Base-by-base conservation (phyloP, 2,797 vertebrate species). In the Myotis findleyi region DNA sequence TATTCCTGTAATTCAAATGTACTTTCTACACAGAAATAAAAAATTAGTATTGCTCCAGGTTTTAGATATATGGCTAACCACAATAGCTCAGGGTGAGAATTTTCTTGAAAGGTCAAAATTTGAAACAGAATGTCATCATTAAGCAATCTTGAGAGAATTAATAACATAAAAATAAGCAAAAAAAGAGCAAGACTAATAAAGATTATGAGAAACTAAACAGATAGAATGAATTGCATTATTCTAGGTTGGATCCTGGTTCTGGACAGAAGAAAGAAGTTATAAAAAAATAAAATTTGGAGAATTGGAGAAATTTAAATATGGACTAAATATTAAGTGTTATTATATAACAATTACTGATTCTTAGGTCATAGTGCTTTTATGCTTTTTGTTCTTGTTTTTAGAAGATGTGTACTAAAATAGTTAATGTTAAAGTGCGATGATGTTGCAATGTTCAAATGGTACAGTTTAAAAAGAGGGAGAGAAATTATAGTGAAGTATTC, bases 41-140 rank as follows among this genome's bases (percentile, higher is more conserved):
- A 93, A 93, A 91, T 95, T 95, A 93, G 76, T 94, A 93, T 76
- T 96, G 80, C 71, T 91, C 36, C 84, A 84, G 71, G 84, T 20
- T 91, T 97, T 66, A 84, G 38, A 87, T 89, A 66, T 53, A 55
- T 83, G 21, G 64, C 38, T 91, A 89, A 93, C 79, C 14, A 83
- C 66, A 41, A 21, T 83, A 89, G 51, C 80, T 91, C 72, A 79
- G 91, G 44, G 87, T 91, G 44, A 79, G 66, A 89, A 86, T 44
- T 75, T 73, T 86, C 95, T 86, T 79, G 18, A 47, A 64, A 25
- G 83, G 36, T 92, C 80, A 94, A 72, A 94, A 80, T 96, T 93
- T 95, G 80, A 96, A 91, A 91, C 68, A 55, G 68, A 91, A 71
- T 87, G 85, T 88, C 30, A 84, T 53, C 33, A 84, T 91, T 76